Conservation (phyloP, 2,113 vertebrate genomes). For the Camelus bactrianus region DNA sequence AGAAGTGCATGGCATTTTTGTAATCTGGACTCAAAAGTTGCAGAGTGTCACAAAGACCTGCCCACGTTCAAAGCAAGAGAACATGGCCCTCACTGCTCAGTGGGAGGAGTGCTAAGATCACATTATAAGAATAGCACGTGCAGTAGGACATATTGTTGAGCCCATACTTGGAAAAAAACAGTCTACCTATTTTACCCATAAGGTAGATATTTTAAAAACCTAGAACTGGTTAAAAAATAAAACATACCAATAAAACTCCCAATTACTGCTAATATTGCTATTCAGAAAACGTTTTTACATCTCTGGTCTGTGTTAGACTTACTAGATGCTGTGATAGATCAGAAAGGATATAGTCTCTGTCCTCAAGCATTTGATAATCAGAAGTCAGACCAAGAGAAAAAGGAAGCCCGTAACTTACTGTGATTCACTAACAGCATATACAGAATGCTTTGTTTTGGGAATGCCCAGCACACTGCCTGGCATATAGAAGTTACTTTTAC, state of each 20-base stretch:
- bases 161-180: background rate
- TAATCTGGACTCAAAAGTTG: background rate
- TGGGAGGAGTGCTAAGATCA: background rate
- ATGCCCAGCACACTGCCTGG: background rate
- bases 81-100: background rate
- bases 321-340: background rate
- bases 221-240: slow-evolving; percentile 32
- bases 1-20: background rate
- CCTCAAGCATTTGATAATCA: background rate
- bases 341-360: background rate
- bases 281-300: background rate
- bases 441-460: background rate
- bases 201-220: background rate
- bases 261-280: slow-evolving; percentile 31
- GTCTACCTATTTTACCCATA: background rate
- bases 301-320: background rate
- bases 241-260: background rate
- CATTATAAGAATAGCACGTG: background rate
- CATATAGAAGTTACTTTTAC: background rate
- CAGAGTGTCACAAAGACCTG: background rate
- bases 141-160: background rate
- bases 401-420: background rate
- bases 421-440: background rate
- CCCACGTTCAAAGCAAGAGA: background rate
- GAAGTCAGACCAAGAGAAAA: background rate